These are phyloP conservation scores for Ramazzottius varieornatus DNA, from an alignment of 2,888 invertebrate genomes.

Conservation along the genomic window DNA sequence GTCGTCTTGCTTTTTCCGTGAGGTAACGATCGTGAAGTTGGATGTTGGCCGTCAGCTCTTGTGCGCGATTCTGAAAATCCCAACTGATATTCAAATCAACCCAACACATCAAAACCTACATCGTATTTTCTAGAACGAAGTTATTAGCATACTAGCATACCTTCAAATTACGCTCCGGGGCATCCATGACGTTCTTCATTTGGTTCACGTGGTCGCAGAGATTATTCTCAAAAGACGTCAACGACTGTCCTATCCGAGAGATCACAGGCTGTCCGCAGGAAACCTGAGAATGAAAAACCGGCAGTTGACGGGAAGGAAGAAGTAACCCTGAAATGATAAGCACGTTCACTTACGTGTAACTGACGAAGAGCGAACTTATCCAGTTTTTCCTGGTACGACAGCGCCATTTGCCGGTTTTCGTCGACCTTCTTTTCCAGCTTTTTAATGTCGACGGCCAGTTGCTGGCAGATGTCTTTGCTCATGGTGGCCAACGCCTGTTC, in stretches of 20 bases:
- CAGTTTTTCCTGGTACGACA: not conserved
- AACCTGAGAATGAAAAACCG: not conserved
- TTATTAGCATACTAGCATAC: too few relatives aligned
- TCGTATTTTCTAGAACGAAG: too few relatives aligned
- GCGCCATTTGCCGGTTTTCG: not conserved
- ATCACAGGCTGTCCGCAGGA: not conserved
- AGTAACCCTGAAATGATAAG: not conserved
- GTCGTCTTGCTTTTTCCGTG: not conserved
- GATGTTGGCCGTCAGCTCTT: not conserved
- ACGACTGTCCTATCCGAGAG: not conserved
- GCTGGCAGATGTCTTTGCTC: not conserved
- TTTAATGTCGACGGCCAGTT: not conserved
- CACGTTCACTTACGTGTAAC: not conserved
- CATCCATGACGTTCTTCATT: not conserved
- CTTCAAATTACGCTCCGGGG: not conserved
- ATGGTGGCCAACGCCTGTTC: not conserved
- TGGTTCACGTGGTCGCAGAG: not conserved
- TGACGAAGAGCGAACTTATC: not conserved
- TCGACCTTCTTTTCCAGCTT: not conserved
- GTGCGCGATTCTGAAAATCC: not conserved
- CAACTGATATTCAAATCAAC: too few relatives aligned
- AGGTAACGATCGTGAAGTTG: not conserved
- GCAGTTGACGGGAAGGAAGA: not conserved
- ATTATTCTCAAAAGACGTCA: not conserved
- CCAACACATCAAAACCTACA: too few relatives aligned